These are phyloP conservation scores for Oreochromis mossambicus DNA, from an alignment of 2,797 vertebrate genomes.

Conservation along the genomic window DNA sequence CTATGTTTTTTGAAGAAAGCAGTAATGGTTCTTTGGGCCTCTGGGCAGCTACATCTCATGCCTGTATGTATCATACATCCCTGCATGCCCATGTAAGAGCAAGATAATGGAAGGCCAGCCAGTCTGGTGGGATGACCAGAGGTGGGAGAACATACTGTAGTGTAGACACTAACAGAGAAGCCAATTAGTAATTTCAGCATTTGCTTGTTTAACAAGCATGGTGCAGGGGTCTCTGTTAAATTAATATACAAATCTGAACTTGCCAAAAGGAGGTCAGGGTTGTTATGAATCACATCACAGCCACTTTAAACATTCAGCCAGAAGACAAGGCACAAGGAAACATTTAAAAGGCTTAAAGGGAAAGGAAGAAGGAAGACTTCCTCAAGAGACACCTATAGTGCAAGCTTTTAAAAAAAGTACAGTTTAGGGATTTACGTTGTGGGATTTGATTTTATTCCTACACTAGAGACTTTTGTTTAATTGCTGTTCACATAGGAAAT, in stretches of 20 bases:
- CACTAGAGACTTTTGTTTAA: constrained; percentile 61
- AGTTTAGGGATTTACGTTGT: constrained; percentile 17
- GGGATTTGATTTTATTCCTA: constrained; percentile 52
- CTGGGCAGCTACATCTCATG: constrained; percentile 25
- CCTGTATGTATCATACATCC: constrained; percentile 30
- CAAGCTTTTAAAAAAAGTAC: constrained; percentile 28
- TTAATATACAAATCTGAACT: constrained; percentile 43
- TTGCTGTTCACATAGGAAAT: constrained; percentile 61
- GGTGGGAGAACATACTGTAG: constrained; percentile 3
- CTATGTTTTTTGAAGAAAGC: constrained; percentile 34
- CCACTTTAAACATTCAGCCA: constrained; percentile 20
- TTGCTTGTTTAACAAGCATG: constrained; percentile 33
- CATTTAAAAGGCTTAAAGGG: constrained; percentile 18
- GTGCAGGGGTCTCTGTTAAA: constrained; percentile 18
- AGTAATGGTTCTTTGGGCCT: constrained; percentile 42
- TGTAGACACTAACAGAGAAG: constrained; percentile 14
- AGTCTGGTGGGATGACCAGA: constrained; percentile 29
- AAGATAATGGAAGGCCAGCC: constrained; percentile 30
- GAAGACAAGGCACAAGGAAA: constrained; percentile 2
- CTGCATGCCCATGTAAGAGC: constrained; percentile 18
- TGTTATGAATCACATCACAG: constrained; percentile 46
- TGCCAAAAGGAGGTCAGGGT: constrained; percentile 13
- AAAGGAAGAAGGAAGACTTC: constrained; percentile 6
- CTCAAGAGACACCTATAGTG: constrained; percentile 36
- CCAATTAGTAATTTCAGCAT: constrained; percentile 48